These are phyloP conservation scores for Halcyon smyrnensis DNA, from an alignment of 2,797 vertebrate genomes.

Conservation along the genomic window DNA sequence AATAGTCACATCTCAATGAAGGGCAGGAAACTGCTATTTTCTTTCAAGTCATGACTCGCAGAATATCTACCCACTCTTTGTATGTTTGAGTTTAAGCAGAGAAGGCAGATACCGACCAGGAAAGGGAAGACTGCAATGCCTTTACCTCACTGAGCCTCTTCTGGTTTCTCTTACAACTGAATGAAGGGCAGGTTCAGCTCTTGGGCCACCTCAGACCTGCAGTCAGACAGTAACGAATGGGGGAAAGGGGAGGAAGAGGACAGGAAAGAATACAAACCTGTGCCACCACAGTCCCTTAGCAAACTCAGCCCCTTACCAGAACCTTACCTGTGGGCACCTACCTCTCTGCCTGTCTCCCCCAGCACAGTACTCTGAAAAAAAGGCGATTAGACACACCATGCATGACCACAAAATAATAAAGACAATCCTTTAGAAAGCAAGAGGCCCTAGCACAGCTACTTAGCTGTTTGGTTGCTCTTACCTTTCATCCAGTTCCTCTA, in stretches of 20 bases:
- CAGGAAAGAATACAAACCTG: conserved; percentile 51
- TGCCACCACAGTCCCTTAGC: conserved; percentile 3
- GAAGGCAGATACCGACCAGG: conserved; percentile 31
- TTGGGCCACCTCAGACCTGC: conserved; percentile 76
- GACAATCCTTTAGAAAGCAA: neutral
- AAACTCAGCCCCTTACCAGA: neutral
- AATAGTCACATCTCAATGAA: neutral
- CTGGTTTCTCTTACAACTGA: conserved; percentile 62
- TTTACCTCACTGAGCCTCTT: conserved; percentile 77
- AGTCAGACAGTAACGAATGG: conserved; percentile 64
- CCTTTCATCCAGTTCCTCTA: conserved; percentile 98
- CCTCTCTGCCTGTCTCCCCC: conserved; percentile 27
- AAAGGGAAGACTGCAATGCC: conserved; percentile 24
- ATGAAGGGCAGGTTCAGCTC: conserved; percentile 69
- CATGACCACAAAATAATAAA: neutral
- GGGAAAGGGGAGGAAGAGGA: conserved; percentile 38
- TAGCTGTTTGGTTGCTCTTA: conserved; percentile 62
- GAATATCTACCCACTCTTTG: neutral
- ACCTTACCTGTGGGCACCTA: conserved; percentile 58
- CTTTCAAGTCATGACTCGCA: neutral
- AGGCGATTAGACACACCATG: conserved; percentile 57
- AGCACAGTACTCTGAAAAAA: conserved; percentile 71
- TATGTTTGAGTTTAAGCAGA: neutral
- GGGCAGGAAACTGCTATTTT: neutral
- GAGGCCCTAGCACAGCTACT: neutral